These are phyloP conservation scores for Cheilosia variabilis DNA, from an alignment of 2,888 invertebrate species.

Conservation along the genomic window DNA sequence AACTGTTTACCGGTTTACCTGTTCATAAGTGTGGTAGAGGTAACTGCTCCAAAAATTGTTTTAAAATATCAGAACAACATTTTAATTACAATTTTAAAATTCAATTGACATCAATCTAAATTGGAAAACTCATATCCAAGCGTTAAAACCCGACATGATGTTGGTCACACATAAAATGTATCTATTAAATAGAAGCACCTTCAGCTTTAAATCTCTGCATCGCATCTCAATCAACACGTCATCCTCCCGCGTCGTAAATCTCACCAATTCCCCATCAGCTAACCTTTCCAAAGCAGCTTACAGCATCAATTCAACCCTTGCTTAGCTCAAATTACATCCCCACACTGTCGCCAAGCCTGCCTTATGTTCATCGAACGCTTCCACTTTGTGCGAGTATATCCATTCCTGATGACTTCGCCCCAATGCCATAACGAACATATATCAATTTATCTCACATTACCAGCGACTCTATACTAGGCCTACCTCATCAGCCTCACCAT, in stretches of 20 bases:
- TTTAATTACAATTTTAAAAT: too few relatives aligned
- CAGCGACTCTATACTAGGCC: not conserved
- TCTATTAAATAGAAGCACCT: too few relatives aligned
- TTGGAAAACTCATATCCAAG: too few relatives aligned
- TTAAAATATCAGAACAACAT: too few relatives aligned
- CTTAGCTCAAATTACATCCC: conserved; percentile 18
- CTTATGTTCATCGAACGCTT: conserved; percentile 22
- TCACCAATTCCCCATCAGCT: not conserved
- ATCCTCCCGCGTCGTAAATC: not conserved
- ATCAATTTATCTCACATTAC: conserved; percentile 46
- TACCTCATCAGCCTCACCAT: conserved; percentile 24
- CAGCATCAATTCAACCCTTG: conserved; percentile 30
- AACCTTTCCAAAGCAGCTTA: conserved; percentile 19
- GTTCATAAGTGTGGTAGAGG: too few relatives aligned
- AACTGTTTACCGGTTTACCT: too few relatives aligned
- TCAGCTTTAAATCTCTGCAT: not conserved
- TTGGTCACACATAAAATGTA: too few relatives aligned
- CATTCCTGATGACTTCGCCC: conserved; percentile 20
- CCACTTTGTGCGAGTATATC: not conserved
- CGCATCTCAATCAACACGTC: not conserved
- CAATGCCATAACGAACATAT: conserved; percentile 5
- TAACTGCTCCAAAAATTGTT: too few relatives aligned
- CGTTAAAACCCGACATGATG: too few relatives aligned
- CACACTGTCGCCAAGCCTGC: conserved; percentile 7
- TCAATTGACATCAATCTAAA: too few relatives aligned